Evolutionary conservation across 1,140 invertebrate genomes (phyloP).

Genomic region (Temnothorax nylanderi): DNA sequence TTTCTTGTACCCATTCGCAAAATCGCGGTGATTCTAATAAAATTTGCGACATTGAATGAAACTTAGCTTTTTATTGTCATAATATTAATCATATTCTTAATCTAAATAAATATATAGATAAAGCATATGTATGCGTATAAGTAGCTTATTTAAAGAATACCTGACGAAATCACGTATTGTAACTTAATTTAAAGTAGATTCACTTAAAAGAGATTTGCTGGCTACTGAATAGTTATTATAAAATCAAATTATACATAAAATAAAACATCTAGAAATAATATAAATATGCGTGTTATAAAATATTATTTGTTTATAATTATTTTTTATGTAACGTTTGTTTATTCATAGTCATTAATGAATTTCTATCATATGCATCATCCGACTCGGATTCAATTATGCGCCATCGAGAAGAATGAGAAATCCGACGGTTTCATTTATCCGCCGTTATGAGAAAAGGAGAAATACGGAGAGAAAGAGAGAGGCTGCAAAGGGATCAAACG

Average conservation of each 20-base stretch:
- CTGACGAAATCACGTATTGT: background rate
- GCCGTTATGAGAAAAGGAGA: slow-evolving; percentile 39
- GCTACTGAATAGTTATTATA: background rate
- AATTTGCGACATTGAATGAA: background rate
- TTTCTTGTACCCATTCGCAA: background rate
- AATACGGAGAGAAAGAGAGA: background rate
- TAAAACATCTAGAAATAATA: background rate
- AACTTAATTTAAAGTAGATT: background rate
- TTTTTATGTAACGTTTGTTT: background rate
- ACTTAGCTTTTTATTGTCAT: background rate
- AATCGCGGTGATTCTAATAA: background rate
- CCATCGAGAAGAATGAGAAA: slow-evolving; percentile 20
- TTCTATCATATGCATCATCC: background rate
- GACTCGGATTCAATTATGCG: background rate
- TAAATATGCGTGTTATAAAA: background rate
- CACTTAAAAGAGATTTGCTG: background rate
- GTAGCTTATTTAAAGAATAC: background rate
- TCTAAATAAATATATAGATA: background rate
- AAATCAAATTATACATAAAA: background rate
- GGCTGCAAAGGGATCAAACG: slow-evolving; percentile 59
- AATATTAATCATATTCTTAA: slow-evolving; percentile 2
- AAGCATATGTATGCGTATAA: background rate
- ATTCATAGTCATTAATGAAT: background rate
- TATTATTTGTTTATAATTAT: background rate
- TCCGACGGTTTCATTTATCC: slow-evolving; percentile 64